Evolutionary conservation across 2,888 invertebrate genomes (phyloP), one percentile per base, ranked within the genome.

Genomic region (Oxyteleia sp.): DNA sequence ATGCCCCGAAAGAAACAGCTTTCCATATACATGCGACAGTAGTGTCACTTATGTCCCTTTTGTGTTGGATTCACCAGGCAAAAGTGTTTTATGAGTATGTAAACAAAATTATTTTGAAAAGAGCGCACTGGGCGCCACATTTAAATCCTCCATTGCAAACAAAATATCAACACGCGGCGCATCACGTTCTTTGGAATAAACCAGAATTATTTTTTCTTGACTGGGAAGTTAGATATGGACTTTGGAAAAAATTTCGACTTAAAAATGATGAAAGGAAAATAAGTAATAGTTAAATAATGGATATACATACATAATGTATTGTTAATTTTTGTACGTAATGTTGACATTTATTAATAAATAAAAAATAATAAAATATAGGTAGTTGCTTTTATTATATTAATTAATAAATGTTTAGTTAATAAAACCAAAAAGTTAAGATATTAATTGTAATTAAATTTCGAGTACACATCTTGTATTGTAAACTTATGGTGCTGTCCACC

Each of bases 161-260:
- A 0, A 89, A 90, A 16, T 96, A 96, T 87, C 93, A 93, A 38
- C 94, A 95, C 61, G 94, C 94, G 0, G 92, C 94, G 11, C 94
- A 95, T 86, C 95, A 95, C 74, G 93, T 95, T 1, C 93, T 94
- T 0, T 95, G 95, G 95, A 94, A 95, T 86, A 95, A 95, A 74
- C 94, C 95, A 0, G 95, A 95, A 4, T 90, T 96, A 11, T 96
- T 95, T 88, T 95, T 96, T 78, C 94, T 95, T 80, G 95, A 96
- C 87, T 96, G 95, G 95, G 95, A 96, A 88, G 93, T 95, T 2
- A 94, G 96, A 32, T 96, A 95, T 84, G 95, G 95, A 0, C 89
- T 96, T 4, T 96, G 95, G 95, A 95, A 95, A 89, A 95, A 94
- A 92, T 94, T 96, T 93, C 88, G 94, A 3, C 43, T 86, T 2